Conservation (phyloP, 2,888 invertebrate species). For the Zeuzera pyrina region DNA sequence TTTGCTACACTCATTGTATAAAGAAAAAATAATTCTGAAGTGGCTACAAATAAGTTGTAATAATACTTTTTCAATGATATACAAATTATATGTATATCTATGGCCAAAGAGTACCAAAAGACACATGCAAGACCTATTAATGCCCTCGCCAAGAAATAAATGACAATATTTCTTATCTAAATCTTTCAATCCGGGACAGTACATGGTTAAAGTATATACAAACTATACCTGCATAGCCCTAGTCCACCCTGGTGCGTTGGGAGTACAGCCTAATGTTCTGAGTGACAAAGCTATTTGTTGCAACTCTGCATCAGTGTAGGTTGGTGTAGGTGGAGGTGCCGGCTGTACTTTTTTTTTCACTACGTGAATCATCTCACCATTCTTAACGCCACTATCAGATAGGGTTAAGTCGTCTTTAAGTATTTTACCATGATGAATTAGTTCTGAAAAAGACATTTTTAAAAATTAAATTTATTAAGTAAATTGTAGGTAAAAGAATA, state of each 20-base stretch:
- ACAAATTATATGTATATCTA: no score
- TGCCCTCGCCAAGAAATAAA: no score
- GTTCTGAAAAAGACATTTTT: slow-evolving; percentile 57
- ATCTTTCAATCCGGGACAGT: no score
- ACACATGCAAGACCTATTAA: no score
- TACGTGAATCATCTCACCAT: slow-evolving; percentile 72
- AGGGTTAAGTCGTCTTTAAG: slow-evolving; percentile 75
- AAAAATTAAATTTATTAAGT: neutral
- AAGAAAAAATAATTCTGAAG: no score
- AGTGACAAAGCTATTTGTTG: slow-evolving; percentile 76
- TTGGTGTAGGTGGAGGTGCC: slow-evolving; percentile 43
- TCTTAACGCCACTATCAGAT: slow-evolving; percentile 75
- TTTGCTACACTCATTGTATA: no score
- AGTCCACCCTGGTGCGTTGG: slow-evolving; percentile 75
- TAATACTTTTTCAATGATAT: no score
- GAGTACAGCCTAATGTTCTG: slow-evolving; percentile 71
- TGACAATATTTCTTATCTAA: no score
- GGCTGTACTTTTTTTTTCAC: slow-evolving; percentile 58
- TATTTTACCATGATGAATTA: slow-evolving; percentile 81
- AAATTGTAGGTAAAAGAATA: neutral
- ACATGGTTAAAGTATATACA: no score
- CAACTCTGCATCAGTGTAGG: slow-evolving; percentile 73
- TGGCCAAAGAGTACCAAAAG: no score
- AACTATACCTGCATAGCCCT: slow-evolving; percentile 75
- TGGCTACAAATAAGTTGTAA: no score